phyloP scores from a whole-genome alignment of 2,888 invertebrate genomes.

The Lymantria monacha region DNA sequence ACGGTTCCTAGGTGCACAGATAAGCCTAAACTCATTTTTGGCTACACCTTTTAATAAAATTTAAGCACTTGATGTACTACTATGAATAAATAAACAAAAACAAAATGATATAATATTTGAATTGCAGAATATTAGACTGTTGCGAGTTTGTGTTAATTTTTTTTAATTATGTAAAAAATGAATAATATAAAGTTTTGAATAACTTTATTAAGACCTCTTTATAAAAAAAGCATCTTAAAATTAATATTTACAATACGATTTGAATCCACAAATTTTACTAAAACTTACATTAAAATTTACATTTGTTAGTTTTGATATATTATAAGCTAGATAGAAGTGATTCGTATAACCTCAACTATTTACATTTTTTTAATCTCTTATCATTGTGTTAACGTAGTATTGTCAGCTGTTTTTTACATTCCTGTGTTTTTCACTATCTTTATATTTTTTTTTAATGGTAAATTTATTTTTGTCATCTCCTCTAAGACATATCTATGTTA shows the following conservation, averaged over 20 bases:
- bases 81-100: too few species aligned
- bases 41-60: too few species aligned
- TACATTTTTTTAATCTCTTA: slow-evolving; percentile 51
- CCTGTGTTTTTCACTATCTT: slow-evolving; percentile 59
- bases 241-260: slow-evolving; percentile 63
- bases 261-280: slow-evolving; percentile 49
- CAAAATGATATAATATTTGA: slow-evolving; percentile 1
- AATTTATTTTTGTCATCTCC: slow-evolving; percentile 35
- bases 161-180: neutral
- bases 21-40: too few species aligned
- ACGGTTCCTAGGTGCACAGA: too few species aligned
- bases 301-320: slow-evolving; percentile 53
- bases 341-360: slow-evolving; percentile 73
- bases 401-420: slow-evolving; percentile 78
- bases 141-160: neutral
- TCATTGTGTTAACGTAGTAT: slow-evolving; percentile 74
- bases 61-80: too few species aligned
- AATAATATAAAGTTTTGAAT: neutral
- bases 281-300: slow-evolving; percentile 64
- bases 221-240: slow-evolving; percentile 29
- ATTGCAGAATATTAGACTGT: neutral
- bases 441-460: slow-evolving; percentile 43
- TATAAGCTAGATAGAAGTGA: slow-evolving; percentile 70
- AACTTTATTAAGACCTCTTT: slow-evolving; percentile 23
- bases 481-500: slow-evolving; percentile 42